Evolutionary conservation across 2,797 vertebrate species (phyloP), one percentile per base, ranked within the genome.

Genomic region (Ispidina picta): DNA sequence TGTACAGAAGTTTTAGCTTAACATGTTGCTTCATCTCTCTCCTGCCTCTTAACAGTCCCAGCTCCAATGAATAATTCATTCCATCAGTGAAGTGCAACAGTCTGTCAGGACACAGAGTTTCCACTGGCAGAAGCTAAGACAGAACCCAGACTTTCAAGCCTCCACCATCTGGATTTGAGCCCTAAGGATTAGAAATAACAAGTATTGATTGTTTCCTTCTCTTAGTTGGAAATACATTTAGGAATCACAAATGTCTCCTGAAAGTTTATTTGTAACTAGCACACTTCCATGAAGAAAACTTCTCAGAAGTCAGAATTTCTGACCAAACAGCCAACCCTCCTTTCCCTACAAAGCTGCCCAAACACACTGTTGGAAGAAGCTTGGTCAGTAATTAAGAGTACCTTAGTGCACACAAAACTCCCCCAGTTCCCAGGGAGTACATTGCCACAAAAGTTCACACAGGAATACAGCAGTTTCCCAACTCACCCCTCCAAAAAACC

Each of bases 41-140:
- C 54, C 43, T 46, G 77, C 6, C 52, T 88, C 44, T 78, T 44
- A 22, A 22, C 17, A 78, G 58, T 44, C 58, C 37, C 85, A 83
- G 70, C 46, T 91, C 6, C 59, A 23, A 46, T 83, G 33, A 85
- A 83, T 89, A 86, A 91, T 85, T 89, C 23, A 81, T 91, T 64
- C 60, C 6, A 2, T 43, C 62, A 77, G 4, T 48, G 55, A 69
- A 86, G 29, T 54, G 12, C 76, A 77, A 33, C 58, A 71, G 18
- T 43, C 80, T 74, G 37, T 66, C 69, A 91, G 79, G 65, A 71
- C 23, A 72, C 0, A 29, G 8, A 59, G 35, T 26, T 80, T 68
- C 65, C 46, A 39, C 7, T 0, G 19, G 69, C 69, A 92, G 62
- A 85, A 92, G 25, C 31, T 31, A 74, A 80, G 63, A 65, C 16